phyloP scores from a whole-genome alignment of 1,140 invertebrate genomes.

The Drosophila mojavensis region DNA sequence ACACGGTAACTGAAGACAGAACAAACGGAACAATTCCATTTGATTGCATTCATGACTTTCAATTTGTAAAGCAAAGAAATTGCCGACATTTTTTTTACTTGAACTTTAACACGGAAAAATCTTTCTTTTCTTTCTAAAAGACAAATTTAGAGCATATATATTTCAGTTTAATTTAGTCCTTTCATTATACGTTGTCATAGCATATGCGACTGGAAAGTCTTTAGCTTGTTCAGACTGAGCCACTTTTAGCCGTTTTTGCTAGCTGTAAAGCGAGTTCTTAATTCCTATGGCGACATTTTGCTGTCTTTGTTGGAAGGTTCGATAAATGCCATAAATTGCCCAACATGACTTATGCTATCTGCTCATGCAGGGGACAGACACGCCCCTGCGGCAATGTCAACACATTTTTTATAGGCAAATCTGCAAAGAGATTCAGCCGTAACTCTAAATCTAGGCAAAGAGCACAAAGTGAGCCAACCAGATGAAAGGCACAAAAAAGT shows the following conservation, averaged over 20 bases:
- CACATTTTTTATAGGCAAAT: constrained; percentile 50
- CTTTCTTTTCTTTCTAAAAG: no score
- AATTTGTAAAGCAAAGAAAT: constrained; percentile 20
- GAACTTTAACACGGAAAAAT: neutral
- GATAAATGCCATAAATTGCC: constrained; percentile 65
- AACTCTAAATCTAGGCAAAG: constrained; percentile 12
- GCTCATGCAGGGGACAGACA: neutral
- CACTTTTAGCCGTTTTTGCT: neutral
- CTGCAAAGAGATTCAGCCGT: constrained; percentile 17
- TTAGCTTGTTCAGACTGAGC: neutral
- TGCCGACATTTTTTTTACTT: neutral
- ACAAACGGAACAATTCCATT: constrained; percentile 5
- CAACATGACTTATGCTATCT: constrained; percentile 57
- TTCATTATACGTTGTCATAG: no score
- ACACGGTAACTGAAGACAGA: constrained; percentile 26
- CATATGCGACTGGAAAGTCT: no score
- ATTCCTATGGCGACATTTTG: constrained; percentile 15
- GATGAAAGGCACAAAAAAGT: no score
- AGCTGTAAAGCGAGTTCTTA: constrained; percentile 26
- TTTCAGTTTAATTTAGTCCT: no score
- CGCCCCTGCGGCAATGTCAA: constrained; percentile 42
- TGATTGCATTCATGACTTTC: constrained; percentile 37
- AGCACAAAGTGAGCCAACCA: neutral
- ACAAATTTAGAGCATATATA: no score
- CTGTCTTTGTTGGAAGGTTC: constrained; percentile 30